phyloP scores from a whole-genome alignment of 2,888 invertebrate genomes.

The Merodon equestris region DNA sequence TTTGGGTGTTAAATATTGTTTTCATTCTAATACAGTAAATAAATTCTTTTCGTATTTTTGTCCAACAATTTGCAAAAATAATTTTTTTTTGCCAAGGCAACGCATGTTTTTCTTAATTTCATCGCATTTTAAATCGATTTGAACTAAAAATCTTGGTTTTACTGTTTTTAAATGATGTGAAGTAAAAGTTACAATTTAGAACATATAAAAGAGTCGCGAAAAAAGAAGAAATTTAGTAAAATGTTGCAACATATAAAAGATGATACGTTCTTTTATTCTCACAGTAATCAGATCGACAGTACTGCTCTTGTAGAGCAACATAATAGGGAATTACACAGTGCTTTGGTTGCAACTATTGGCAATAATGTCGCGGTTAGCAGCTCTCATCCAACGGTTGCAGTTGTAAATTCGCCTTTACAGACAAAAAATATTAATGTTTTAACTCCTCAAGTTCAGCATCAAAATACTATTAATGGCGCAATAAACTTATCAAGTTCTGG shows the following conservation, averaged over 20 bases:
- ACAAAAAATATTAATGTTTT: constrained; percentile 70
- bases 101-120: constrained; percentile 27
- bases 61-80: no score
- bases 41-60: no score
- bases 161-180: constrained; percentile 4
- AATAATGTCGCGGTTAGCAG: constrained; percentile 77
- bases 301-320: constrained; percentile 77
- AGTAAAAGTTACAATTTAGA: constrained; percentile 2
- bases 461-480: constrained; percentile 66
- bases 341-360: constrained; percentile 80
- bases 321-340: constrained; percentile 78
- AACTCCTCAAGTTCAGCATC: constrained; percentile 71
- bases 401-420: constrained; percentile 55
- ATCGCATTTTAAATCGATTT: constrained; percentile 49
- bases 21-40: no score
- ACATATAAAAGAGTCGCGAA: background rate
- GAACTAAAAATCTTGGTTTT: constrained; percentile 20
- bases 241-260: constrained; percentile 67
- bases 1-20: no score
- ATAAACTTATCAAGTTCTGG: constrained; percentile 70
- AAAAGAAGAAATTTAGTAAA: constrained; percentile 71
- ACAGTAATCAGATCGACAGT: constrained; percentile 81
- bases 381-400: constrained; percentile 78
- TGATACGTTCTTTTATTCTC: constrained; percentile 75
- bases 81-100: constrained; percentile 62